Conservation (phyloP, 2,797 vertebrate species). For the Heteromormyrus szaboi region DNA sequence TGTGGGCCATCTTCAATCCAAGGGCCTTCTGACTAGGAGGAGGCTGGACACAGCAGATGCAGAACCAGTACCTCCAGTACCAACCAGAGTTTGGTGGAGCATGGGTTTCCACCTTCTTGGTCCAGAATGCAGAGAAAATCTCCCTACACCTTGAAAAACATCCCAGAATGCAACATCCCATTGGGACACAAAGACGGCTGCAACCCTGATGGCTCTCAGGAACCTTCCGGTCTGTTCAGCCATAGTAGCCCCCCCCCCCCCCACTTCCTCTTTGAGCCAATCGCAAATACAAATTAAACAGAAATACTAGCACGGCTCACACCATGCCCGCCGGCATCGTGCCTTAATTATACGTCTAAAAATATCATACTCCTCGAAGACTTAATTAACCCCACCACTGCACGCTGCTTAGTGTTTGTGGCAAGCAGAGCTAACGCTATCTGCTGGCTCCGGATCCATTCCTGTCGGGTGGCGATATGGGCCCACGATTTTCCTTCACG, state of each 20-base stretch:
- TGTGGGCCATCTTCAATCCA: neutral
- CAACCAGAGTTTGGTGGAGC: neutral
- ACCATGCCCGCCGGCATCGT: constrained; percentile 53
- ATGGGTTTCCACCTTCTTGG: neutral
- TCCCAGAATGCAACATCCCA: neutral
- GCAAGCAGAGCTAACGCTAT: constrained; percentile 14
- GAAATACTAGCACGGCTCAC: constrained; percentile 59
- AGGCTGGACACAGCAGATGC: neutral
- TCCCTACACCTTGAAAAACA: neutral
- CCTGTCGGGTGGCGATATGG: neutral
- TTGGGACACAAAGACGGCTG: neutral
- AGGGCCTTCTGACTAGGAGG: neutral
- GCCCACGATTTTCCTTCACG: neutral
- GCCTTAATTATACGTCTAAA: constrained; percentile 71
- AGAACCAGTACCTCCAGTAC: neutral
- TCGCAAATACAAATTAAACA: constrained; percentile 52
- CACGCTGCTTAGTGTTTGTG: constrained; percentile 29
- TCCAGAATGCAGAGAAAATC: neutral
- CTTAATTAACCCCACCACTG: constrained; percentile 69
- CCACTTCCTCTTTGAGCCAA: constrained; percentile 45
- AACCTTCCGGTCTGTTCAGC: neutral
- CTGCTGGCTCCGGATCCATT: constrained; percentile 10
- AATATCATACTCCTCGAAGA: constrained; percentile 72
- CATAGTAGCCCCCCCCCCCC: neutral
- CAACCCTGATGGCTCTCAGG: neutral